Percentiles rank a stretch among this genome's conserved stretches.
These are phyloP conservation scores for Pseudochirops corinnae DNA, from an alignment of 2,797 vertebrate species.

Conservation along the genomic window DNA sequence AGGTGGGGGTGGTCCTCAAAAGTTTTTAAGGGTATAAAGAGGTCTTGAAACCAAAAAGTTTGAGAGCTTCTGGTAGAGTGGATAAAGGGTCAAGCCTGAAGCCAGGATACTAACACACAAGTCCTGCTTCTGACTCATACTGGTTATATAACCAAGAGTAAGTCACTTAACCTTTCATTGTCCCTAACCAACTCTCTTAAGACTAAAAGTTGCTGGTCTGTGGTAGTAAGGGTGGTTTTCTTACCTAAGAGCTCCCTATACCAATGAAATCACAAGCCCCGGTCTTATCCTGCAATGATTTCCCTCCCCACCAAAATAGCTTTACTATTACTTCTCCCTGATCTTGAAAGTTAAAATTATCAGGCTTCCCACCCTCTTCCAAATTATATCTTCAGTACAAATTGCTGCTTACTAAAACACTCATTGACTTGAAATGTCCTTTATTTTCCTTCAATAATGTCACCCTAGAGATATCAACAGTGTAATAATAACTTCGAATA, in stretches of 20 bases:
- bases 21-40: not conserved
- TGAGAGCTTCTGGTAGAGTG: not conserved
- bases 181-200: not conserved
- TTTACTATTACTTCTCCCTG: not conserved
- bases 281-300: not conserved
- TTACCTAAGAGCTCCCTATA: not conserved
- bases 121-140: not conserved
- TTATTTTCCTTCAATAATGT: not conserved
- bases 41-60: not conserved
- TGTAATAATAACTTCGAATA: not conserved
- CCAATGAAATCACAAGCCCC: not conserved
- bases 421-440: not conserved
- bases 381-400: not conserved
- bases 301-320: not conserved
- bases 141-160: not conserved
- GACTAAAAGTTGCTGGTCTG: not conserved
- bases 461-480: not conserved
- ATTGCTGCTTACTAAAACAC: not conserved
- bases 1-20: not conserved
- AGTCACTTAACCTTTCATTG: not conserved
- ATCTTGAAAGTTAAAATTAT: not conserved
- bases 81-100: not conserved
- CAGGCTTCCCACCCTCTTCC: not conserved
- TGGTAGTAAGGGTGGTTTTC: not conserved
- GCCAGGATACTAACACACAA: not conserved